Conservation (phyloP, 2,113 vertebrate species). For the Dromas ardeola region DNA sequence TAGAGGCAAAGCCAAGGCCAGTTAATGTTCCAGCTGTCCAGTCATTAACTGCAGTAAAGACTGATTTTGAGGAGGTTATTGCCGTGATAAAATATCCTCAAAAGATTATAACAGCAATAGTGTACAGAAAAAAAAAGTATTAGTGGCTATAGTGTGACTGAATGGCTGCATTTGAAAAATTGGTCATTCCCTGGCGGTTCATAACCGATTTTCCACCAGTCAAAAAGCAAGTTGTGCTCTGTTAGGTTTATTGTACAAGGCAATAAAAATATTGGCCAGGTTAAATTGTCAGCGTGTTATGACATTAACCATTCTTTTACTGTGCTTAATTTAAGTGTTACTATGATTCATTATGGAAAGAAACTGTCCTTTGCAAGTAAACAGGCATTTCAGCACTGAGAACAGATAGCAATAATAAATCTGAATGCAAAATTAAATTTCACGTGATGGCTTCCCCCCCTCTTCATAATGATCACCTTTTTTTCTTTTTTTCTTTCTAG, state of each 20-base stretch:
- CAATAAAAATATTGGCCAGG: constrained; percentile 88
- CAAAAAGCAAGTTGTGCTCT: constrained; percentile 86
- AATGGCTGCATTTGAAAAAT: constrained; percentile 86
- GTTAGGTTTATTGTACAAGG: constrained; percentile 88
- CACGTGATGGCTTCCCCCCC: constrained; percentile 33
- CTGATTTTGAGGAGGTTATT: constrained; percentile 85
- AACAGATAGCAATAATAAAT: constrained; percentile 66
- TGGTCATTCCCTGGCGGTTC: constrained; percentile 83
- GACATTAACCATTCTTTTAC: constrained; percentile 83
- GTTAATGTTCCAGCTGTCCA: constrained; percentile 84
- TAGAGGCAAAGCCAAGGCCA: constrained; percentile 80
- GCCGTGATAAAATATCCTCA: constrained; percentile 85
- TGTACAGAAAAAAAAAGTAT: constrained; percentile 75
- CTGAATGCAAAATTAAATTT: constrained; percentile 75
- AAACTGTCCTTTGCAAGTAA: constrained; percentile 76
- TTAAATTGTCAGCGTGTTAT: constrained; percentile 82
- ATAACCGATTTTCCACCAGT: constrained; percentile 87
- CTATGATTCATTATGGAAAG: constrained; percentile 77
- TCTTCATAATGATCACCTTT: constrained; percentile 26
- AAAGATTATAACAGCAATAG: constrained; percentile 87
- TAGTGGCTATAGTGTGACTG: constrained; percentile 79
- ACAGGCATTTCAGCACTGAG: constrained; percentile 60
- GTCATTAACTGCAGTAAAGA: constrained; percentile 85
- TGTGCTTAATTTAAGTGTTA: constrained; percentile 82
- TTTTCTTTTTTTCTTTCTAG: constrained; percentile 7